Base-by-base conservation (phyloP, 1,140 invertebrate species). In the Drosophila varians region DNA sequence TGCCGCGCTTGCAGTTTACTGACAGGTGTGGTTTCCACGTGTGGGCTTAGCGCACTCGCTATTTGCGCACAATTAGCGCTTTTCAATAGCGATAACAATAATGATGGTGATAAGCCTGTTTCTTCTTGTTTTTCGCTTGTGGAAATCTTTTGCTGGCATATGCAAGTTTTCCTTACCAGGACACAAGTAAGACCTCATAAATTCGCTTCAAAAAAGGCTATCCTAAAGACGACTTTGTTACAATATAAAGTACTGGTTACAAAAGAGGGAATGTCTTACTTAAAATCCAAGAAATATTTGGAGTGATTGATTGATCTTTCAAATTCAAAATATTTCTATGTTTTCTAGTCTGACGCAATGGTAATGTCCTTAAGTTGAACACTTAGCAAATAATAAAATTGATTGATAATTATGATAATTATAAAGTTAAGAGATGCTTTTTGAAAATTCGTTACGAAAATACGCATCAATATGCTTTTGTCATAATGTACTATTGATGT, bases 31-130 rank as follows among this genome's bases (percentile, higher is more conserved):
- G 47, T 60, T 34, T 72, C 43, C 46, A 49, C 54, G 49, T 65
- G 69, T 65, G 52, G 66, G 49, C 72, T 71, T 65, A 84, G 64
- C 74, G 48, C 70, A 45, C 53, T 40, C 52, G 55, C 66, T 87
- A 74, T 86, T 87, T 86, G 82, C 72, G 77, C 80, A 80, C 71
- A 86, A 86, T 86, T 86, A 86, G 80, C 82, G 68, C 58, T 74
- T 80, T 77, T 80, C 80, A 69, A 79, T 84, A 48, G 64, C 64
- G 61, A 66, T 66, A 66, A 66, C 60, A 66, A 66, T 66, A 66
- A 66, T 66, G 60, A 66, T 31, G 28, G 28, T 66, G 66, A 62
- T 49, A 84, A 61, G 66, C 53, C 58, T 61, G 31, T 28, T 43
- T 25, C 42, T 16, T 31, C 9, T 60, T 51, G 70, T 73, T 84